Evolutionary conservation across 92 coral and sea anemone genomes (phyloP).

Genomic region (Montipora capitata): DNA sequence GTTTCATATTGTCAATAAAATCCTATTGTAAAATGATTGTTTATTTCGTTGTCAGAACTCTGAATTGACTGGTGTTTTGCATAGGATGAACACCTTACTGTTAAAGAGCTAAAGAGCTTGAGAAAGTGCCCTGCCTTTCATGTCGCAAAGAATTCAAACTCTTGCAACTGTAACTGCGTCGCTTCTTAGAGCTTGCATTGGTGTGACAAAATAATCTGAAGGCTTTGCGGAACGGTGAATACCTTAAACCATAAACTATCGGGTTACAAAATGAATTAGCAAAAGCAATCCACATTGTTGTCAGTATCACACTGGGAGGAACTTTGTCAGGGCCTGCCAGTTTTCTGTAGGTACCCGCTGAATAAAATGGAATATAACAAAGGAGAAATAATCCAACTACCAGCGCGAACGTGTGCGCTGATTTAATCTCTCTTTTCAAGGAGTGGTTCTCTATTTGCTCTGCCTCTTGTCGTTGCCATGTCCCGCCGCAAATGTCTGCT

Average conservation of each 20-base stretch:
- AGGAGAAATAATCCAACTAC: conserved; percentile 87
- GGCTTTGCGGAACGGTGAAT: conserved; percentile 87
- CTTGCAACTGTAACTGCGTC: background rate
- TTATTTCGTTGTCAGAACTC: too few relatives aligned
- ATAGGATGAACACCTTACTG: too few relatives aligned
- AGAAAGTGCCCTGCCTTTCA: conserved; percentile 14
- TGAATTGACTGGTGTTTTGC: too few relatives aligned
- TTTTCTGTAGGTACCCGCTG: conserved; percentile 85
- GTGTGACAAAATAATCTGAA: conserved; percentile 70
- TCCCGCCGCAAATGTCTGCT: conserved; percentile 17
- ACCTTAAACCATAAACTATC: conserved; percentile 85
- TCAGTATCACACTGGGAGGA: conserved; percentile 48
- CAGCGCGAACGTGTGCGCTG: conserved; percentile 88
- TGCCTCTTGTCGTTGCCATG: background rate
- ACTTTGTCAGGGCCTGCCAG: conserved; percentile 75
- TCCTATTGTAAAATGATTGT: too few relatives aligned
- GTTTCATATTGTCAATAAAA: too few relatives aligned
- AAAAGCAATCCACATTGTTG: conserved; percentile 91
- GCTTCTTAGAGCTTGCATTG: background rate
- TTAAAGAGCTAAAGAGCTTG: background rate
- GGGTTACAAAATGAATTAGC: conserved; percentile 94
- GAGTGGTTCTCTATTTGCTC: conserved; percentile 20
- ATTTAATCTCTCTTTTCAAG: conserved; percentile 84
- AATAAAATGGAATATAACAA: conserved; percentile 90
- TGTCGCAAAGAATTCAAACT: conserved; percentile 5